Conservation (phyloP, 2,888 invertebrate species). For the Drosophila trichaetosa region DNA sequence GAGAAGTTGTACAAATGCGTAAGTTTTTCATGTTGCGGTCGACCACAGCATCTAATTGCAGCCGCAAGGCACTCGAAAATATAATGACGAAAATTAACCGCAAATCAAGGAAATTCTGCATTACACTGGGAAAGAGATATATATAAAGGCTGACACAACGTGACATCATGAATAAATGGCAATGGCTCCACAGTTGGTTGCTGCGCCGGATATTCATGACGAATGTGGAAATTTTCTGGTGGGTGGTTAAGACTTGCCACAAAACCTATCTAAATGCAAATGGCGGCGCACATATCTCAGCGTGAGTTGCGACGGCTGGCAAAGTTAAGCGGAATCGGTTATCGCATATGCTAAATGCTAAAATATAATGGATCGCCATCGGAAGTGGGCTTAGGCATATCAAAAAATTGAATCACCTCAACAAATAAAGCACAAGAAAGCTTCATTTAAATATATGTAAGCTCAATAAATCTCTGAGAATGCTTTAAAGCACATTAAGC, state of each 20-base stretch:
- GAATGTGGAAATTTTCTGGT: background rate
- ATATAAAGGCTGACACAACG: background rate
- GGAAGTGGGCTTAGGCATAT: background rate
- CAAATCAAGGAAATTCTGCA: constrained; percentile 40
- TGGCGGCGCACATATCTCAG: background rate
- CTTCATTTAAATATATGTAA: background rate
- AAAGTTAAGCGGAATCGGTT: background rate
- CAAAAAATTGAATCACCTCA: background rate
- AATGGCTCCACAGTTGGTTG: constrained; percentile 16
- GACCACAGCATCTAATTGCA: constrained; percentile 49
- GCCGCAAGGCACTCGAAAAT: constrained; percentile 38
- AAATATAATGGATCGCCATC: background rate
- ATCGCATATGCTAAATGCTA: background rate
- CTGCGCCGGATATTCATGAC: background rate
- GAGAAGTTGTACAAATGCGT: background rate
- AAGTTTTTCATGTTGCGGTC: constrained; percentile 11
- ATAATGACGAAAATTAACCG: constrained; percentile 46
- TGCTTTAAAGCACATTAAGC: background rate
- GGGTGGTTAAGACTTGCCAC: background rate
- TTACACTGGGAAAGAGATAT: constrained; percentile 2
- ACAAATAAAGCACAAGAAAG: background rate
- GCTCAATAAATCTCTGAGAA: background rate
- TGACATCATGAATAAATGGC: constrained; percentile 24
- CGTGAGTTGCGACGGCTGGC: background rate
- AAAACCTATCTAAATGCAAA: constrained; percentile 9